Base-by-base conservation (phyloP, 2,888 invertebrate genomes). In the Amphipyra tragopoginis region DNA sequence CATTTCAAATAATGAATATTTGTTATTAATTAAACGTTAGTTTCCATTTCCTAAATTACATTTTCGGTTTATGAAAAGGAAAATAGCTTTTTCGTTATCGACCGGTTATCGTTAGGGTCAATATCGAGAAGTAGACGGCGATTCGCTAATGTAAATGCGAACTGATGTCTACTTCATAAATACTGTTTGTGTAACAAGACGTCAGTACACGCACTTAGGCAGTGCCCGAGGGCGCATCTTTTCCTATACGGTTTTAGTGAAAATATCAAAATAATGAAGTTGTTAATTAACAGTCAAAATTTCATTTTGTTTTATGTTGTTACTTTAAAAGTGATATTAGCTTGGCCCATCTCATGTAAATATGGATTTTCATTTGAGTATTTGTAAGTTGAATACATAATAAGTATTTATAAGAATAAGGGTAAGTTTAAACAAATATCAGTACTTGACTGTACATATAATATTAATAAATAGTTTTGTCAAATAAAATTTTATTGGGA, bases 41-140 rank as follows among this genome's bases (percentile, higher is more conserved):
- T 43, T 15, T 15, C 42, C 10, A 38, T 21, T 21, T 44, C 5
- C 4, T 33, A 36, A 34, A 48, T 55, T 52, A 36, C 34, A 38
- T 45, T 53, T 39, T 53, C 49, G 39, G 40, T 21, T 21, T 21
- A 21, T 21, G 21, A 50, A 68, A 59, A 58, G 36, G 29, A 42
- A 58, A 70, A 45, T 29, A 21, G 53, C 6, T 13, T 36, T 39
- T 40, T 47, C 15, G 29, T 15, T 70, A 55, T 56, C 48, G 15
- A 29, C 29, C 36, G 52, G 55, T 61, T 72, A 70, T 72, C 70
- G 45, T 39, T 56, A 13, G 45, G 70, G 72, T 75, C 88, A 84
- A 78, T 83, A 85, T 72, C 77, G 80, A 75, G 76, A 78, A 75
- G 65, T 84, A 82, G 81, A 61, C 75, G 67, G 80, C 55, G 51